A percentile compares a stretch with the other conserved stretches of the same genome.
These are phyloP conservation scores for Lepidochrysops patricia DNA, from an alignment of 2,888 invertebrate genomes.

Conservation along the genomic window DNA sequence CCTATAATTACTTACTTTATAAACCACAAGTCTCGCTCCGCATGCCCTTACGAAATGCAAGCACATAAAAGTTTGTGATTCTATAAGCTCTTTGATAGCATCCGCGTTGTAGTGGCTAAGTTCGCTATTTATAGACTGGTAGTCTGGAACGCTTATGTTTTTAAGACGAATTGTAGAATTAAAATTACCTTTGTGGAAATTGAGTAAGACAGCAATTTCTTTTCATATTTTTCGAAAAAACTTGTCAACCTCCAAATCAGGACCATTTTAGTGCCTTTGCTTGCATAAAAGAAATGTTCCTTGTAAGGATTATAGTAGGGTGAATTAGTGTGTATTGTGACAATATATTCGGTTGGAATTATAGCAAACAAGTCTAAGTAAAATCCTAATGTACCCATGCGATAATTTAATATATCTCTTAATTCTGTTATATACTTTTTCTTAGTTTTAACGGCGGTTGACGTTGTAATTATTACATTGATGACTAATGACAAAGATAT, in stretches of 20 bases:
- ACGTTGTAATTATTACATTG: conserved; percentile 55
- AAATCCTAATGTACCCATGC: conserved; percentile 62
- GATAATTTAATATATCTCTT: conserved; percentile 48
- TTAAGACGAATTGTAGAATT: not conserved
- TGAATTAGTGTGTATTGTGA: conserved; percentile 46
- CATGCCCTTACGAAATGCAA: not conserved
- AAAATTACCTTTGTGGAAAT: conserved; percentile 50
- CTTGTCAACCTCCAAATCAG: conserved; percentile 65
- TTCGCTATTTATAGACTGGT: not conserved
- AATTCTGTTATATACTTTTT: conserved; percentile 50
- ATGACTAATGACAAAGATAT: conserved; percentile 52
- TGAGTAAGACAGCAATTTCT: conserved; percentile 51
- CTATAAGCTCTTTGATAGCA: not conserved
- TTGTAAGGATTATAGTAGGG: conserved; percentile 51
- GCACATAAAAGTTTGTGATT: not conserved
- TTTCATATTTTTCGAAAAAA: conserved; percentile 60
- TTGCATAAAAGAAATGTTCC: conserved; percentile 59
- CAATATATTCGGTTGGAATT: conserved; percentile 66
- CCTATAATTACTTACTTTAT: not conserved
- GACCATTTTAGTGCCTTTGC: conserved; percentile 69
- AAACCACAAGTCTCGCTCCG: not conserved
- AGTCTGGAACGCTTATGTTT: not conserved
- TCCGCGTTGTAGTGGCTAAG: not conserved
- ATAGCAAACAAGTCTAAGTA: conserved; percentile 65
- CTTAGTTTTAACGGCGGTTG: conserved; percentile 65